phyloP scores from a whole-genome alignment of 1,140 invertebrate genomes.

The Drosophila ficusphila region DNA sequence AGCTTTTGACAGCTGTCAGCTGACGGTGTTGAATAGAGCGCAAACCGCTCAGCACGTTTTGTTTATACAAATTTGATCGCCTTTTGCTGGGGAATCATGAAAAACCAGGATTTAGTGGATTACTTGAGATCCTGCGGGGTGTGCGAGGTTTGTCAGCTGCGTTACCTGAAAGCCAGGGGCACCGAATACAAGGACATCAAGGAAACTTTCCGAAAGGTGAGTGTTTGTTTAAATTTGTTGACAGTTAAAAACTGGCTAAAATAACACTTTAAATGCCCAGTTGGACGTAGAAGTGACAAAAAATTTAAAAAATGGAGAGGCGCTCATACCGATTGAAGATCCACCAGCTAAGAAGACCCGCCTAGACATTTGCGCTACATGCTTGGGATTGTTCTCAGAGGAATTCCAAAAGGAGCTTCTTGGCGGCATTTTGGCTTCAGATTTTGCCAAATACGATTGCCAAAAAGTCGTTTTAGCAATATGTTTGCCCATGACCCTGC shows the following conservation, averaged over 20 bases:
- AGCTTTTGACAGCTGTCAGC: constrained; percentile 5
- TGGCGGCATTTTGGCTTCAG: constrained; percentile 79
- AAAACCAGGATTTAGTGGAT: constrained; percentile 81
- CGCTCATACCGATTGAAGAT: neutral
- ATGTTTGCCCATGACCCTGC: constrained; percentile 82
- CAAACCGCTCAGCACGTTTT: constrained; percentile 50
- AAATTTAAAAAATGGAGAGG: neutral
- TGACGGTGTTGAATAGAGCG: constrained; percentile 13
- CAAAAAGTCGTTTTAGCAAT: constrained; percentile 83
- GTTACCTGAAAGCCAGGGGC: constrained; percentile 85
- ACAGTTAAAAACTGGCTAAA: constrained; percentile 6
- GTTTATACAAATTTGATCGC: constrained; percentile 46
- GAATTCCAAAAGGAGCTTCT: constrained; percentile 84
- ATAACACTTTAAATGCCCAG: constrained; percentile 18
- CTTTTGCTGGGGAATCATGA: constrained; percentile 42
- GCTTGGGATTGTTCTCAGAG: constrained; percentile 88
- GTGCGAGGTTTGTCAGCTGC: constrained; percentile 86
- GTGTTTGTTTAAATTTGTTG: neutral
- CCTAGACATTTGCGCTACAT: constrained; percentile 85
- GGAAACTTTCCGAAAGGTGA: constrained; percentile 81
- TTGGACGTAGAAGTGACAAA: constrained; percentile 50
- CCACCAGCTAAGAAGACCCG: constrained; percentile 79
- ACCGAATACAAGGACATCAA: constrained; percentile 84
- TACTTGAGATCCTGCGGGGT: constrained; percentile 84
- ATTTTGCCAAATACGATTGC: constrained; percentile 84